phyloP scores from a whole-genome alignment of 2,113 vertebrate species.

The Todiramphus saurophagus region DNA sequence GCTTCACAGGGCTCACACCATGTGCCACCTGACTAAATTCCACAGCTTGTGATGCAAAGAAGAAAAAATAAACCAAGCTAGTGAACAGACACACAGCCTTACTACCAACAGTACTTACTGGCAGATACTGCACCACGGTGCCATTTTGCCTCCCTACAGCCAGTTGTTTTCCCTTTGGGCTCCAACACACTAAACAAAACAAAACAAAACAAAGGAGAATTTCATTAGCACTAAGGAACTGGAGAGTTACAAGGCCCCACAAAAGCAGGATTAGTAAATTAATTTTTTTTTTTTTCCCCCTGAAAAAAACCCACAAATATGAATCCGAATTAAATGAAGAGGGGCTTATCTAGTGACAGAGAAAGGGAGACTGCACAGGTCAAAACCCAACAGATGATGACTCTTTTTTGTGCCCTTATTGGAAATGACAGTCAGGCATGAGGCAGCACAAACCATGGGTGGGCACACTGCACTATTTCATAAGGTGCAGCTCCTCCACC shows the following conservation, averaged over 20 bases:
- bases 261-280: background rate
- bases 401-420: background rate
- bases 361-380: background rate
- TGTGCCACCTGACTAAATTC: background rate
- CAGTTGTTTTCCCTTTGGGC: conserved; percentile 96
- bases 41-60: background rate
- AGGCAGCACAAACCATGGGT: background rate
- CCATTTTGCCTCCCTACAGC: conserved; percentile 91
- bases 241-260: background rate
- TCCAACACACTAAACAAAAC: conserved; percentile 88
- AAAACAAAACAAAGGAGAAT: background rate
- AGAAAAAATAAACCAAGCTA: background rate
- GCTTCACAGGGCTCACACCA: background rate
- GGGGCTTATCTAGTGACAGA: background rate
- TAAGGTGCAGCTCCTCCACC: background rate
- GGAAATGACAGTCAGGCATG: background rate
- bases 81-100: background rate
- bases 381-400: background rate
- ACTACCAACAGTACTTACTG: conserved; percentile 78
- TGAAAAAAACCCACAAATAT: background rate
- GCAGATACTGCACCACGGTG: conserved; percentile 91
- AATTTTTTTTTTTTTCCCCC: accelerated
- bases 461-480: background rate
- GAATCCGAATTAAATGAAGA: background rate
- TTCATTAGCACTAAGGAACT: background rate